Base-by-base conservation (phyloP, 2,113 vertebrate genomes). In the Cheirogaleus medius region DNA sequence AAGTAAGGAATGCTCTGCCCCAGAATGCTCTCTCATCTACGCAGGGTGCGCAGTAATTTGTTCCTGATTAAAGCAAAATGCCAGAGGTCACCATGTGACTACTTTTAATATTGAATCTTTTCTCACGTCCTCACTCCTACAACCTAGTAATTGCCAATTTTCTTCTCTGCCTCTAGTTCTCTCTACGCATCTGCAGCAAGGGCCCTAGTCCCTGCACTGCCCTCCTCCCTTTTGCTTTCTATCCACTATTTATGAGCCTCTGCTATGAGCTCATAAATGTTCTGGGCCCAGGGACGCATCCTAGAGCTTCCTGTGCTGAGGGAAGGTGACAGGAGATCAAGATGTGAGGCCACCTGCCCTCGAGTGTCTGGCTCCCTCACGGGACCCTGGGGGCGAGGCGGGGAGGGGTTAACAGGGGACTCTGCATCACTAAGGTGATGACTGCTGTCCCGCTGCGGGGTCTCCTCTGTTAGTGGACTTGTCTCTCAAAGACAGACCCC, bases 61-160 rank as follows among this genome's bases (percentile, higher is more conserved):
- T 76, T 76, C 56, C 81, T 39, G 84, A 87, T 71, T 34, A 83
- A 83, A 87, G 76, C 60, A 47, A 86, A 52, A 54, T 90, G 56
- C 42, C 73, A 44, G 0, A 47, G 64, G 90, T 87, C 81, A 76
- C 58, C 0, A 0, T 21, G 25, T 34, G 95, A 74, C 68, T 60
- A 60, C 66, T 29, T 94, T 58, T 20, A 42, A 44, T 44, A 64
- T 21, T 8, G 47, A 14, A 2, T 15, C 39, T 71, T 91, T 84
- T 84, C 88, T 56, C 47, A 87, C 87, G 68, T 44, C 69, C 81
- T 91, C n/a, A 9, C 96, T 80, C 32, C 15, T 1, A 56, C 25
- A 27, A n/a, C 49, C 56, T 69, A 8, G n/a, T 91, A 58, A 77
- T 47, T 82, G 44, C 77, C 87, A 49, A 2, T 92, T 90, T 90